Evolutionary conservation across 2,888 invertebrate genomes (phyloP).

Genomic region (Siphonodentalium dalli): DNA sequence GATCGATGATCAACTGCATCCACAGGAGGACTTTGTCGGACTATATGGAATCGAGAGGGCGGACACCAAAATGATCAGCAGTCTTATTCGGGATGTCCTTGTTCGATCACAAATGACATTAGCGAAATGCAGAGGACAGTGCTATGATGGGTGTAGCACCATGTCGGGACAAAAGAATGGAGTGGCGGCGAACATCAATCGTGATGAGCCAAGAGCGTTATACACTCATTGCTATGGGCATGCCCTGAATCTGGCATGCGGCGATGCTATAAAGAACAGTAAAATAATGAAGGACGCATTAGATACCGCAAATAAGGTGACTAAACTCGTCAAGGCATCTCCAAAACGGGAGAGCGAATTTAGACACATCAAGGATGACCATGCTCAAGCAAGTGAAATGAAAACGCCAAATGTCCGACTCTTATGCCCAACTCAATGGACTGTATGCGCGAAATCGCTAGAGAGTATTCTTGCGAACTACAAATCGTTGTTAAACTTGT

Average conservation of each 20-base stretch:
- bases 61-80: background rate
- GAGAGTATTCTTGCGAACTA: conserved; percentile 2
- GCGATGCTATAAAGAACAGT: conserved; percentile 17
- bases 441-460: conserved; percentile 11
- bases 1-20: conserved; percentile 18
- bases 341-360: conserved; percentile 25
- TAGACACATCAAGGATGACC: conserved; percentile 23
- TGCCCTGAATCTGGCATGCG: conserved; percentile 25
- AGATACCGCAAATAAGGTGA: conserved; percentile 27
- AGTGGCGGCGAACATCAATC: conserved; percentile 14
- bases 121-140: conserved; percentile 13
- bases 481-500: too few species aligned
- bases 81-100: conserved; percentile 18
- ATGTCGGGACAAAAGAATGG: conserved; percentile 23
- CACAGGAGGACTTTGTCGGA: conserved; percentile 29
- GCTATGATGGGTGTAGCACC: conserved; percentile 10
- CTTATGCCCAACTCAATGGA: conserved; percentile 24
- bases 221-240: conserved; percentile 31
- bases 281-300: conserved; percentile 21
- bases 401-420: too few species aligned
- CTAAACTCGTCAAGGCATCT: conserved; percentile 29
- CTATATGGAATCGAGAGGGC: conserved; percentile 10
- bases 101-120: conserved; percentile 17
- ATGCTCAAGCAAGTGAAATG: too few species aligned
- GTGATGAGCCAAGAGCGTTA: conserved; percentile 18